Evolutionary conservation across 1,140 invertebrate genomes (phyloP).

Genomic region (Onthophagus taurus): DNA sequence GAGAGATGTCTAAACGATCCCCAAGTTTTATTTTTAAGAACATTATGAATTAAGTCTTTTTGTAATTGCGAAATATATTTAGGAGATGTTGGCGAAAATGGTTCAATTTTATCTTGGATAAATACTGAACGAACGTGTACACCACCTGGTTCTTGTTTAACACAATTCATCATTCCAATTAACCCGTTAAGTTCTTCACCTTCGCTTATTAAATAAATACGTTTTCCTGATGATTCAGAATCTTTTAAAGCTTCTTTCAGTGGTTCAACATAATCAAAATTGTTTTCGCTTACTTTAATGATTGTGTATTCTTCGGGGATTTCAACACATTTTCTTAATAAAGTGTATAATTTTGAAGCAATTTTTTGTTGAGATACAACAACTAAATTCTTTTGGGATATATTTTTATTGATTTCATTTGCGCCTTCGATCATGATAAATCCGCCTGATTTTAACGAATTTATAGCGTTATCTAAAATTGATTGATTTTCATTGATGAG

Average conservation of each 20-base stretch:
- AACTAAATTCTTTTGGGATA: conserved; percentile 38
- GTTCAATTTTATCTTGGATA: conserved; percentile 53
- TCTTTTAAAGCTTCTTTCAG: conserved; percentile 61
- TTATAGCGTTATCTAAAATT: conserved; percentile 47
- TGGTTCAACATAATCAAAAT: conserved; percentile 72
- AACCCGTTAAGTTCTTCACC: conserved; percentile 63
- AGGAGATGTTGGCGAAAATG: conserved; percentile 47
- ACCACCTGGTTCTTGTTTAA: conserved; percentile 75
- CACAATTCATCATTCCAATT: conserved; percentile 80
- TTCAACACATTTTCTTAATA: conserved; percentile 45
- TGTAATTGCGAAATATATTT: conserved; percentile 54
- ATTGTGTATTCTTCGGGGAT: conserved; percentile 39
- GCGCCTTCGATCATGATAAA: conserved; percentile 71
- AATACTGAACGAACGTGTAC: conserved; percentile 60
- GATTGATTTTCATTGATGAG: conserved; percentile 42
- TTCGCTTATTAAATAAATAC: conserved; percentile 63
- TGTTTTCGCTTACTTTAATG: conserved; percentile 54
- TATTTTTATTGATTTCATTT: conserved; percentile 39
- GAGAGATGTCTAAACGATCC: conserved; percentile 74
- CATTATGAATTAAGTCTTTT: conserved; percentile 76
- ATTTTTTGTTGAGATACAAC: conserved; percentile 46
- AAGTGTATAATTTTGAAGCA: conserved; percentile 47
- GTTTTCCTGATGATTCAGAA: conserved; percentile 45
- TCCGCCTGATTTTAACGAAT: conserved; percentile 58
- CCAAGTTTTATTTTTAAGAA: conserved; percentile 69